These are phyloP conservation scores for Onychorhynchus coronatus DNA, from an alignment of 2,113 vertebrate species.

Conservation along the genomic window DNA sequence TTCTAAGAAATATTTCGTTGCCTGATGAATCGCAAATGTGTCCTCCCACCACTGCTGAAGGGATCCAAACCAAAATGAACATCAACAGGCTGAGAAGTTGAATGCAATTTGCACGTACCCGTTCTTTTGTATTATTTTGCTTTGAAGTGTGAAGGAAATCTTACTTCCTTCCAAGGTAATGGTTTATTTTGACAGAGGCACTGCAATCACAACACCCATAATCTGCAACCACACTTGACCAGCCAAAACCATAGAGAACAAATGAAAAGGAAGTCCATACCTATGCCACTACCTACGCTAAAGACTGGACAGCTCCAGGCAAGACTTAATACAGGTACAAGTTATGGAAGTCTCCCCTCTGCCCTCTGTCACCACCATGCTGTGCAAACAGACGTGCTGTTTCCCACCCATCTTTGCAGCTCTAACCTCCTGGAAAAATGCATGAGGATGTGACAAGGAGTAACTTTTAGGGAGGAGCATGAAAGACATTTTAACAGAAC, in stretches of 20 bases:
- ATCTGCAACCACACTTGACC: not conserved
- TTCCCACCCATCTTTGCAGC: not conserved
- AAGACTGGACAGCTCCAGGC: not conserved
- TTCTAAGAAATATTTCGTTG: not conserved
- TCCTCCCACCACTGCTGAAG: not conserved
- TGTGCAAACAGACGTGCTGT: not conserved
- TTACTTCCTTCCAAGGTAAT: not conserved
- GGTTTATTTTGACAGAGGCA: not conserved
- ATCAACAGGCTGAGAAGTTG: not conserved
- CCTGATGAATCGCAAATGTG: not conserved
- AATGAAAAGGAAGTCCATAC: not conserved
- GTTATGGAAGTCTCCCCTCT: not conserved
- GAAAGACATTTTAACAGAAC: not conserved
- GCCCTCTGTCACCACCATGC: not conserved
- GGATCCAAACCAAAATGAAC: not conserved
- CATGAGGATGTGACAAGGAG: not conserved
- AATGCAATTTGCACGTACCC: rapidly evolving
- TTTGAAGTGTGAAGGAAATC: not conserved
- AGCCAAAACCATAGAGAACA: not conserved
- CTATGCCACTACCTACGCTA: not conserved
- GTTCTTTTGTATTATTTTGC: not conserved
- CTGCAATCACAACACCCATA: not conserved
- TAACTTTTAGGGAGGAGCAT: not conserved
- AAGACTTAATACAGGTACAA: not conserved
- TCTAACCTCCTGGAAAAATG: not conserved